A percentile compares a stretch with the other conserved stretches of the same genome.
Evolutionary conservation across 2,113 vertebrate genomes (phyloP).

Genomic region (Synchiropus splendidus): DNA sequence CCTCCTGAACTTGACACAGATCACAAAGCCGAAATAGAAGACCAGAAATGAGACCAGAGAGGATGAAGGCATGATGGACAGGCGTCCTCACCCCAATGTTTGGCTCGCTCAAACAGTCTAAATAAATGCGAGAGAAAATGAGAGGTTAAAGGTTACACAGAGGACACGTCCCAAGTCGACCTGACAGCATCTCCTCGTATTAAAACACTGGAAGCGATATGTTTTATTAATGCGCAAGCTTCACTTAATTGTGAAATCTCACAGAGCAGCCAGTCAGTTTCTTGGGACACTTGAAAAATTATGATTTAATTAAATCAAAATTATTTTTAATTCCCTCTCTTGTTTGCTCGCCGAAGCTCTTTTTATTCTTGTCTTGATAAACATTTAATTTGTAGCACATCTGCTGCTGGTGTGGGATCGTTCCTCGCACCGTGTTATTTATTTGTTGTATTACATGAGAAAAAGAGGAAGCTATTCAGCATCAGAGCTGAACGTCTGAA

Average conservation of each 20-base stretch:
- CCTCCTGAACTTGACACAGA: conserved; percentile 29
- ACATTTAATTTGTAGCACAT: no score
- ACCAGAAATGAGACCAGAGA: no score
- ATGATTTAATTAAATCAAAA: conserved; percentile 41
- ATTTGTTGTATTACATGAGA: no score
- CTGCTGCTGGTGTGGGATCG: no score
- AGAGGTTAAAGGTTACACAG: not conserved
- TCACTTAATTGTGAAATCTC: conserved; percentile 52
- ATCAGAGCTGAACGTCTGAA: no score
- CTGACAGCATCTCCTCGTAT: conserved; percentile 13
- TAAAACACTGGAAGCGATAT: conserved; percentile 44
- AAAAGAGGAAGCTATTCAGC: no score
- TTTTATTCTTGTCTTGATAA: conserved; percentile 3
- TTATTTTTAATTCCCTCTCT: conserved; percentile 22
- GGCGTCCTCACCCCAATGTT: no score
- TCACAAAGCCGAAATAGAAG: conserved; percentile 24
- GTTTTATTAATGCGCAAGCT: conserved; percentile 46
- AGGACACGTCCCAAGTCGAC: not conserved
- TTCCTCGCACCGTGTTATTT: no score
- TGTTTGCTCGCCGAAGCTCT: conserved; percentile 20
- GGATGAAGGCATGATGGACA: no score
- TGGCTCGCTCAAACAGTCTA: not conserved
- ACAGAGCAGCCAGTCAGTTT: conserved; percentile 28
- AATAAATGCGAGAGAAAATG: no score
- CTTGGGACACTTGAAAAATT: conserved; percentile 42